Percentiles rank a stretch among this genome's conserved stretches.
Evolutionary conservation across 2,888 invertebrate genomes (phyloP).

Genomic region (Phyllotreta striolata): DNA sequence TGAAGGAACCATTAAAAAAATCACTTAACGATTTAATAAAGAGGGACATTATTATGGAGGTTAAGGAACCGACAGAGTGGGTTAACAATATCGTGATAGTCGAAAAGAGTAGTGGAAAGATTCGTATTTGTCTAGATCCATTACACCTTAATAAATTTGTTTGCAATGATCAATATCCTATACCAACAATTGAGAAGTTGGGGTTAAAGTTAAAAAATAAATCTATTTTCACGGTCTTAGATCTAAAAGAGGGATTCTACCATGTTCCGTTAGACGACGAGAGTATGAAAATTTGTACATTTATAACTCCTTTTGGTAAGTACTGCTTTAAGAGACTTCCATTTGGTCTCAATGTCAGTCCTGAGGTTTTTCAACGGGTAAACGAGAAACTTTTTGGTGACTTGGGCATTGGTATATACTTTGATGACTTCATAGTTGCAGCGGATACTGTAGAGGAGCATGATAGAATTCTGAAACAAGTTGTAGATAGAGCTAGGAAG

Average conservation of each 20-base stretch:
- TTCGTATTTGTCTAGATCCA: constrained; percentile 36
- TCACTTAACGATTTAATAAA: constrained; percentile 31
- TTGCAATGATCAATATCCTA: constrained; percentile 33
- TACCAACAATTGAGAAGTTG: constrained; percentile 44
- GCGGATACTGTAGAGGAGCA: background rate
- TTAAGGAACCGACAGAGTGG: constrained; percentile 39
- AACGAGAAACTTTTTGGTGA: constrained; percentile 44
- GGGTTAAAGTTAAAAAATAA: constrained; percentile 41
- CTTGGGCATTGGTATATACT: constrained; percentile 34
- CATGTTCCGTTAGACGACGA: constrained; percentile 38
- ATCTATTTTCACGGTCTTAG: constrained; percentile 44
- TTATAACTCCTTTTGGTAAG: constrained; percentile 43
- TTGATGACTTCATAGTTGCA: background rate
- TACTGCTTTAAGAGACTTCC: constrained; percentile 42
- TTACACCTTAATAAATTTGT: constrained; percentile 34
- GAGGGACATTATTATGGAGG: constrained; percentile 35
- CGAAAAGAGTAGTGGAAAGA: too few species aligned
- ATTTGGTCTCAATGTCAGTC: constrained; percentile 43
- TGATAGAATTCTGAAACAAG: background rate
- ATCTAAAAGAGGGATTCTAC: constrained; percentile 45
- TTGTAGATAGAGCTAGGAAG: background rate
- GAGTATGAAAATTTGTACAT: constrained; percentile 35
- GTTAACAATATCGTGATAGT: constrained; percentile 35
- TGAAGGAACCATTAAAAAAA: constrained; percentile 33
- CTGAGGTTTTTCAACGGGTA: constrained; percentile 46